These are phyloP conservation scores for Echinarachnius parma DNA, from an alignment of 53 echinoderm and acorn worm genomes.

Conservation along the genomic window DNA sequence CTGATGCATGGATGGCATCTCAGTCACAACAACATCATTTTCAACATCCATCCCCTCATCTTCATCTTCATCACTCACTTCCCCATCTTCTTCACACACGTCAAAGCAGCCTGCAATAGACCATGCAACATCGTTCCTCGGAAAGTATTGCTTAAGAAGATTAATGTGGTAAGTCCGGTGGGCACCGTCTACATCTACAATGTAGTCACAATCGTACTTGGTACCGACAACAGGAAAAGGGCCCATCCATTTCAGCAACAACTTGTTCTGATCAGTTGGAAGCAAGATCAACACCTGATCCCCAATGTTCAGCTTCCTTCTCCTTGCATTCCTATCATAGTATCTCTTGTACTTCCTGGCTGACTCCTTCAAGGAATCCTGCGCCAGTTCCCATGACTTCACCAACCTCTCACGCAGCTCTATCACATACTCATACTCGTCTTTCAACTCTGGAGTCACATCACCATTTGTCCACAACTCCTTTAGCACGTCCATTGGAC, in stretches of 20 bases:
- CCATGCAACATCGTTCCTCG: not conserved
- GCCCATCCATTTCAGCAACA: conserved; percentile 13
- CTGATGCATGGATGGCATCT: conserved; percentile 8
- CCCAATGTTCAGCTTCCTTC: conserved; percentile 6
- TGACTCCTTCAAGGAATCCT: not conserved
- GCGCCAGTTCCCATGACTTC: conserved; percentile 18
- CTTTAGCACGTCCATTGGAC: conserved; percentile 23
- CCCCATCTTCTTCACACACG: not conserved
- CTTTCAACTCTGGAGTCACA: not conserved
- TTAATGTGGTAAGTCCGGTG: conserved; percentile 21
- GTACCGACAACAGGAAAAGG: conserved; percentile 8
- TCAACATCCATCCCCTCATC: not conserved
- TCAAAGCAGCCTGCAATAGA: conserved; percentile 11
- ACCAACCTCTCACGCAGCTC: conserved; percentile 20
- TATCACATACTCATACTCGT: conserved; percentile 37
- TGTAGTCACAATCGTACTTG: conserved; percentile 13
- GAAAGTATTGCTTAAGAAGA: conserved; percentile 17
- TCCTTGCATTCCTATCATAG: too few relatives aligned
- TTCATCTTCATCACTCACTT: too few relatives aligned
- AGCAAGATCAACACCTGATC: conserved; percentile 14
- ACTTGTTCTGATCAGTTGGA: conserved; percentile 12
- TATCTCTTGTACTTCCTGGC: not conserved
- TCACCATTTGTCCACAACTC: conserved; percentile 34
- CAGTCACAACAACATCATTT: not conserved
- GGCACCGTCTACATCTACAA: conserved; percentile 15